phyloP scores from a whole-genome alignment of 2,113 vertebrate species.

The Anguilla japonica region DNA sequence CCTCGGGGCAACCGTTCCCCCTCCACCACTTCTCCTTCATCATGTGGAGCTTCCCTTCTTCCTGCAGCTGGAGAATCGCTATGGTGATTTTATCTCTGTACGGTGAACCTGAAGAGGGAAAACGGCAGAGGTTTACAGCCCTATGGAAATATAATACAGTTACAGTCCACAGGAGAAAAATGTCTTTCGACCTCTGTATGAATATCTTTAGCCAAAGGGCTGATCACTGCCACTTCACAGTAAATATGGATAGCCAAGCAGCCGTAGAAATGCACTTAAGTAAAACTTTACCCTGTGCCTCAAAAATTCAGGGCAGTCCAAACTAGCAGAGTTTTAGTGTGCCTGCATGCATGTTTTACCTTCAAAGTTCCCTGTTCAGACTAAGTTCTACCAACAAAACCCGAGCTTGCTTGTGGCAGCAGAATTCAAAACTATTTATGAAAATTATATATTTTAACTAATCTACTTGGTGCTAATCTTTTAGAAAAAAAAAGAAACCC shows the following conservation, averaged over 20 bases:
- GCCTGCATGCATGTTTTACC: too few relatives aligned
- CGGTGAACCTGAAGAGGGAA: constrained; percentile 78
- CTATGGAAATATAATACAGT: background rate
- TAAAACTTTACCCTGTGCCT: background rate
- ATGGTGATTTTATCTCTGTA: constrained; percentile 97
- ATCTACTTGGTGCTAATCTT: background rate
- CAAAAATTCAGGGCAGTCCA: background rate
- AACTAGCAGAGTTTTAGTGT: too few relatives aligned
- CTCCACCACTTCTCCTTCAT: constrained; percentile 99
- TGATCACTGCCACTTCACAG: background rate
- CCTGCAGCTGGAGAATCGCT: constrained; percentile 94
- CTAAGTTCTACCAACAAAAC: background rate
- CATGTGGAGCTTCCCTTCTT: constrained; percentile 95
- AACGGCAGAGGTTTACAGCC: background rate
- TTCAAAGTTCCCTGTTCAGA: background rate
- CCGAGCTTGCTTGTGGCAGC: background rate
- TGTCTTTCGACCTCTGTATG: background rate
- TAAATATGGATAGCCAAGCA: background rate
- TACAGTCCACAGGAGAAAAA: background rate
- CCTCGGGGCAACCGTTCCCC: constrained; percentile 92
- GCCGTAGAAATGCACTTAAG: background rate
- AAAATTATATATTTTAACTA: background rate
- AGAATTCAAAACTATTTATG: background rate
- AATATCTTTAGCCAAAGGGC: background rate
- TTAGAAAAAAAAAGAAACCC: background rate